Evolutionary conservation across 2,113 vertebrate species (phyloP), one percentile per base, ranked within the genome.

Genomic region (Cavia porcellus): DNA sequence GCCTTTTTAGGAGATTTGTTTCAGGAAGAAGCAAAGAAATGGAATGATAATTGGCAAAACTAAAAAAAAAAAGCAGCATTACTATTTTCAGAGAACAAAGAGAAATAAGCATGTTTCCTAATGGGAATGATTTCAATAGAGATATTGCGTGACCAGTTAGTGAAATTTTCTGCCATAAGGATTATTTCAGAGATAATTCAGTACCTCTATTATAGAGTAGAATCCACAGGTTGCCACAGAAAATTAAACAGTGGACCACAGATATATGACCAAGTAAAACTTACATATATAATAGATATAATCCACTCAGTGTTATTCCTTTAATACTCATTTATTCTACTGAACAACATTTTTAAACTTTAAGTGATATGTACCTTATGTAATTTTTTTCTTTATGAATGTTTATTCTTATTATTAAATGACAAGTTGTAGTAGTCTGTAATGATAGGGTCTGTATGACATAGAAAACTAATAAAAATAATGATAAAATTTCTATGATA

Each of bases 311-410:
- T 64, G 28, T 6, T 50, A 77, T 77, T 86, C 11, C 25, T 87
- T 84, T 32, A 82, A 62, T 45, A 61, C 2, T 59, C 15, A 45
- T 19, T 79, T n/a, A 50, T 61, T 61, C 4, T 47, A 5, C 4
- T 83, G 32, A 50, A 42, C 59, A 52, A 94, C 75, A 45, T 62
- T 92, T 92, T 87, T 57, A 13, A 57, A 35, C 7, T 38, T 96
- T 45, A 85, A 80, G 85, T 50, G 9, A 55, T 42, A 77, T 35
- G 2, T 22, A 25, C 10, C 5, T 64, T 64, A 35, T 28, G 10
- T 61, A 28, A 45, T 15, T 13, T 52, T 52, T 74, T 61, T 70
- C 4, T 66, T 81, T 61, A 24, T 80, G 6, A 81, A 38, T n/a
- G 17, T 45, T 70, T 79, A 68, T 22, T 2, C 15, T 28, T 92